Conservation (phyloP, 2,888 invertebrate species). For the Drosophila mimica region DNA sequence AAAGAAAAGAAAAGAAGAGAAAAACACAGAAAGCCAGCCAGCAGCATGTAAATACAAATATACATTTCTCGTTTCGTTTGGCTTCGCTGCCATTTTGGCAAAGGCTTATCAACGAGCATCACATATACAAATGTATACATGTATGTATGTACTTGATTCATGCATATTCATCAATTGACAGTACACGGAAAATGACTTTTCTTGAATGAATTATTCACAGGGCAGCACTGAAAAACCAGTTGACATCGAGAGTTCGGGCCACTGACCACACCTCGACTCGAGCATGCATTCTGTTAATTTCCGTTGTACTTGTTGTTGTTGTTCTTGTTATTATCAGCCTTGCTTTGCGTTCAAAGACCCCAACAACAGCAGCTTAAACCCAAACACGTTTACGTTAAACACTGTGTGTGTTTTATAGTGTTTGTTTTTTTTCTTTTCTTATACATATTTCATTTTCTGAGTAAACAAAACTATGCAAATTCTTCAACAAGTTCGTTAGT, state of each 20-base stretch:
- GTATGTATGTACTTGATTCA: slow-evolving; percentile 25
- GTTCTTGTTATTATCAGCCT: slow-evolving; percentile 22
- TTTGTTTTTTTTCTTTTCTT: background rate
- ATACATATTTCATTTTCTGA: background rate
- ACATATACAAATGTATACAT: slow-evolving; percentile 5
- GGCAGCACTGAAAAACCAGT: slow-evolving; percentile 48
- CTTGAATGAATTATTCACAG: slow-evolving; percentile 77
- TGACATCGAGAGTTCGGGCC: slow-evolving; percentile 52
- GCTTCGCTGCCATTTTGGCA: slow-evolving; percentile 50
- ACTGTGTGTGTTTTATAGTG: slow-evolving; percentile 15
- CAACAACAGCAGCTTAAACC: slow-evolving; percentile 9
- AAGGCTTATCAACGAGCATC: slow-evolving; percentile 47
- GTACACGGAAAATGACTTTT: slow-evolving; percentile 70
- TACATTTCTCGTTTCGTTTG: slow-evolving; percentile 23
- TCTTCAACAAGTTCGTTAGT: background rate
- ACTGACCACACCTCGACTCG: slow-evolving; percentile 68
- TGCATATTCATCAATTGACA: slow-evolving; percentile 70
- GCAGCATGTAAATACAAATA: slow-evolving; percentile 48
- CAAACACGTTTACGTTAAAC: slow-evolving; percentile 36
- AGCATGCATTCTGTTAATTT: slow-evolving; percentile 40
- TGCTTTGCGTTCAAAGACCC: slow-evolving; percentile 64
- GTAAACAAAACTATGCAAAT: background rate
- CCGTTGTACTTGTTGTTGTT: slow-evolving; percentile 34
- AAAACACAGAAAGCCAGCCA: slow-evolving; percentile 23
- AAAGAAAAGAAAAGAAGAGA: slow-evolving; percentile 28